These are phyloP conservation scores for Germaria angustata DNA, from an alignment of 2,888 invertebrate species.

Conservation along the genomic window DNA sequence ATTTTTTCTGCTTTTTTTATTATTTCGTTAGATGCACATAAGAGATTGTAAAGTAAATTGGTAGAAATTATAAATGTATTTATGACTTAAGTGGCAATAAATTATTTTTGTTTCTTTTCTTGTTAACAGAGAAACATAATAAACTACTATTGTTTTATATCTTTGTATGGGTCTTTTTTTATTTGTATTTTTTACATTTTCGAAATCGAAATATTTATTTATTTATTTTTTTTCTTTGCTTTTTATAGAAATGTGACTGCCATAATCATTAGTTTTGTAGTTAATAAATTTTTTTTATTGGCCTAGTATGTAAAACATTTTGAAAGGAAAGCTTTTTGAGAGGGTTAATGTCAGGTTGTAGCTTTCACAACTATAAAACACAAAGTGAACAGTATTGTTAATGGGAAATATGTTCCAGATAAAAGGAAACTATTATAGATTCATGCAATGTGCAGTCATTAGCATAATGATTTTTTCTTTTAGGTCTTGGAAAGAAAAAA, in stretches of 20 bases:
- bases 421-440: neutral
- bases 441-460: neutral
- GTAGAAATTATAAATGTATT: conserved; percentile 77
- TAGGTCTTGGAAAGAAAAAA: neutral
- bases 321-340: conserved; percentile 10
- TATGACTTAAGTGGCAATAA: conserved; percentile 78
- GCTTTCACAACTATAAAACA: neutral
- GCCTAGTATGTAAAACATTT: conserved; percentile 24
- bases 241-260: neutral
- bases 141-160: conserved; percentile 74
- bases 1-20: conserved; percentile 7
- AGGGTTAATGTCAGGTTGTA: neutral
- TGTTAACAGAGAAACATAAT: conserved; percentile 64
- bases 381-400: neutral
- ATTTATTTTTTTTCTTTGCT: conserved; percentile 19
- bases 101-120: conserved; percentile 73
- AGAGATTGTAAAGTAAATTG: conserved; percentile 74
- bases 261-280: conserved; percentile 55
- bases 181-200: neutral
- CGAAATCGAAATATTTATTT: conserved; percentile 48
- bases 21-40: conserved; percentile 52
- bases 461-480: neutral
- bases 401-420: conserved; percentile 3
- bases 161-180: conserved; percentile 23
- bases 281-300: conserved; percentile 44